Conservation (phyloP, 2,113 vertebrate genomes). For the Myrmecobius fasciatus region DNA sequence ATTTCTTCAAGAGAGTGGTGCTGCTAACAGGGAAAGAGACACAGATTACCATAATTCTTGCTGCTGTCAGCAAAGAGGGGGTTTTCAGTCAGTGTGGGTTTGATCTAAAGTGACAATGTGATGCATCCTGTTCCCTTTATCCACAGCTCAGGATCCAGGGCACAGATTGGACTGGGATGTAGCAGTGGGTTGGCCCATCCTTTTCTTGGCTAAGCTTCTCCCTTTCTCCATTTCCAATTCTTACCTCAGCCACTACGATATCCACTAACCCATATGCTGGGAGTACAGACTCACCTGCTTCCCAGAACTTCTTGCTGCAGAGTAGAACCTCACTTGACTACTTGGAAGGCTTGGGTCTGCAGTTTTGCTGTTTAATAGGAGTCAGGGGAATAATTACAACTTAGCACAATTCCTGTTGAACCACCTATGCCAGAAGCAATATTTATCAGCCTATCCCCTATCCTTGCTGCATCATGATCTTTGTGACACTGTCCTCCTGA, state of each 20-base stretch:
- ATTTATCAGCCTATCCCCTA: background rate
- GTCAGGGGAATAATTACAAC: background rate
- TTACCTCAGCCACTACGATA: background rate
- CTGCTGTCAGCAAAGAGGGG: background rate
- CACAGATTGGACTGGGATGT: background rate
- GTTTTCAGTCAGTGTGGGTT: background rate
- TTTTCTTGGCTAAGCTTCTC: background rate
- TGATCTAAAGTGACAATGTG: background rate
- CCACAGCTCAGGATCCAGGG: background rate
- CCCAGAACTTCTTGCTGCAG: background rate
- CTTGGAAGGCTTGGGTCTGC: background rate
- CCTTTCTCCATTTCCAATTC: background rate
- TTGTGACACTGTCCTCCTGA: background rate
- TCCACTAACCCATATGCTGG: background rate
- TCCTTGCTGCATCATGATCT: background rate
- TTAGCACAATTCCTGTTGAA: background rate
- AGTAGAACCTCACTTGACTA: background rate
- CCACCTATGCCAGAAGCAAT: background rate
- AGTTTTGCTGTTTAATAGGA: background rate
- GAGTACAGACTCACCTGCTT: background rate
- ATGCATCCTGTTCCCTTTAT: background rate
- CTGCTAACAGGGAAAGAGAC: background rate
- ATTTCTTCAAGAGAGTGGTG: background rate
- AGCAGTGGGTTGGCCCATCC: background rate
- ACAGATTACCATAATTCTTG: background rate